Percentiles rank a stretch among this genome's conserved stretches.
Evolutionary conservation across 1,140 invertebrate species (phyloP).

Genomic region (Penaeus japonicus): DNA sequence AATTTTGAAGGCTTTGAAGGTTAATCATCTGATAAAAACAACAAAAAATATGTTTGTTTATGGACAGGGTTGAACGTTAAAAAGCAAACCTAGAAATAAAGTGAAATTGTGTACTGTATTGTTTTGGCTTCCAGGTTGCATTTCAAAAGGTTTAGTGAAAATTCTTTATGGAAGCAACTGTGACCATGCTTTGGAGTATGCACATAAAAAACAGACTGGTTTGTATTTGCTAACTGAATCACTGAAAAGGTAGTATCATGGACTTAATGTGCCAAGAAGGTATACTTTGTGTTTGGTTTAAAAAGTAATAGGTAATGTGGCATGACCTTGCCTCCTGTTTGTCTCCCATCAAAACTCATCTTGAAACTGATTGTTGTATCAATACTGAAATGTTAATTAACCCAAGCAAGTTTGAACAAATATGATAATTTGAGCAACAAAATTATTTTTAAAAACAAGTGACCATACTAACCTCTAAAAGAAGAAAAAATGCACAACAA

Average conservation of each 20-base stretch:
- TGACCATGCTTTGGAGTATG: too few species aligned
- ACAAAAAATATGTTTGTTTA: background rate
- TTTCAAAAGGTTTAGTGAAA: too few species aligned
- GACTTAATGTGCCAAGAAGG: background rate
- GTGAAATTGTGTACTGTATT: too few species aligned
- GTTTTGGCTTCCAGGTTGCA: too few species aligned
- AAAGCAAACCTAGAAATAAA: too few species aligned
- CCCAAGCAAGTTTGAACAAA: constrained; percentile 55
- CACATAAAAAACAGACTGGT: too few species aligned
- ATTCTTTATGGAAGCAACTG: too few species aligned
- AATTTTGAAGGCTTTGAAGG: too few species aligned
- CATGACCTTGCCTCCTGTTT: constrained; percentile 33
- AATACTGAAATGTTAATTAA: constrained; percentile 53
- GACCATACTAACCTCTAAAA: constrained; percentile 46
- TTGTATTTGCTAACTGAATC: too few species aligned
- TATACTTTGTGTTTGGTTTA: background rate
- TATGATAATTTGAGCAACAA: constrained; percentile 36
- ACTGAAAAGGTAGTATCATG: too few species aligned
- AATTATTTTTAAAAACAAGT: constrained; percentile 14
- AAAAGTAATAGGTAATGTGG: background rate
- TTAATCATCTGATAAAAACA: background rate
- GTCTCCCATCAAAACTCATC: constrained; percentile 31
- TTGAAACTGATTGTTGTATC: constrained; percentile 53
- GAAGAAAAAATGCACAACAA: constrained; percentile 23
- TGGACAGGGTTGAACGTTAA: background rate